Percentiles rank a stretch among this genome's conserved stretches.
These are phyloP conservation scores for Platycheirus rosarum DNA, from an alignment of 2,888 invertebrate genomes.

Conservation along the genomic window DNA sequence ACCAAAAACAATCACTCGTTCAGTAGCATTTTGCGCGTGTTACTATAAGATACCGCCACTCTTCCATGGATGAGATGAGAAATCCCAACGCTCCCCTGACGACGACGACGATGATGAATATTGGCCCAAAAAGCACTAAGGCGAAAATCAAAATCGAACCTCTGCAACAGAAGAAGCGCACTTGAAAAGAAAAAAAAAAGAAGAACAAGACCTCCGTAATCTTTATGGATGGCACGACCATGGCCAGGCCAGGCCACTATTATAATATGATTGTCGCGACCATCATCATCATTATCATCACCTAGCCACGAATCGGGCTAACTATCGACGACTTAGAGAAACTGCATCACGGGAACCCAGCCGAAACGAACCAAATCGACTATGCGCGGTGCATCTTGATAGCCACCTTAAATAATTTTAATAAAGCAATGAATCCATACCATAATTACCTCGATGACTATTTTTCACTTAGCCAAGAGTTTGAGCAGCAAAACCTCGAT, in stretches of 20 bases:
- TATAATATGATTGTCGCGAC: conserved; percentile 73
- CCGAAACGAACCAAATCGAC: conserved; percentile 14
- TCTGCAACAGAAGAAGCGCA: conserved; percentile 12
- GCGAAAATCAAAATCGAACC: conserved; percentile 61
- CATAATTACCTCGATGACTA: conserved; percentile 73
- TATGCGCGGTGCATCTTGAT: conserved; percentile 53
- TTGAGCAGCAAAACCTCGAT: conserved; percentile 19
- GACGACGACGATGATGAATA: conserved; percentile 61
- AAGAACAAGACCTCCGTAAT: conserved; percentile 54
- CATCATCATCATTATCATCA: conserved; percentile 74
- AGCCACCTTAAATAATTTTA: conserved; percentile 72
- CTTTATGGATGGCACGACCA: conserved; percentile 70
- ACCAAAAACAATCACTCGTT: conserved; percentile 61
- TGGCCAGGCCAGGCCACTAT: conserved; percentile 62
- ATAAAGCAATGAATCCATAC: conserved; percentile 74
- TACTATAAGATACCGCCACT: conserved; percentile 48
- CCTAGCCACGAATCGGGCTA: conserved; percentile 73
- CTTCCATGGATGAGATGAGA: conserved; percentile 28
- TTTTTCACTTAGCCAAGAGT: conserved; percentile 68
- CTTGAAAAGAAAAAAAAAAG: not conserved
- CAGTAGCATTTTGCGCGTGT: conserved; percentile 72
- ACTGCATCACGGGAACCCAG: conserved; percentile 41
- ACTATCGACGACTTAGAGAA: conserved; percentile 51
- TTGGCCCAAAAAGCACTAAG: conserved; percentile 57
- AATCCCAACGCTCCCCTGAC: conserved; percentile 43